phyloP scores from a whole-genome alignment of 2,113 vertebrate genomes.

The Syngnathus floridae region DNA sequence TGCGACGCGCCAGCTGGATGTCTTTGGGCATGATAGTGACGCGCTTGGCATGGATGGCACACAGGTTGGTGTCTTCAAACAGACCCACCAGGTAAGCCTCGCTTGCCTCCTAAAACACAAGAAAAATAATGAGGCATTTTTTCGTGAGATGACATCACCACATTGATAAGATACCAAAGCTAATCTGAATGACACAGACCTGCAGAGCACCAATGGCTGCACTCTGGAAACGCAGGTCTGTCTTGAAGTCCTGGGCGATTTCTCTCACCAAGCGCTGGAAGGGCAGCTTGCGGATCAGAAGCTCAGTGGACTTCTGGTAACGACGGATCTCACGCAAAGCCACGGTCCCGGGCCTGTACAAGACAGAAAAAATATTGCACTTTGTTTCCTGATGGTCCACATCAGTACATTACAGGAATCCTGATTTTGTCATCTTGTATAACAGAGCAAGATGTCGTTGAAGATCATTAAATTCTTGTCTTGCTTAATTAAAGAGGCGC shows the following conservation, averaged over 20 bases:
- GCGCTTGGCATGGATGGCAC: conserved; percentile 74
- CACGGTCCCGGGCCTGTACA: conserved; percentile 68
- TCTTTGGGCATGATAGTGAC: conserved; percentile 81
- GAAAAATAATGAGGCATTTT: neutral
- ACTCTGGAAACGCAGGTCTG: conserved; percentile 73
- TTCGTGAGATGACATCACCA: neutral
- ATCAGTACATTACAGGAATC: neutral
- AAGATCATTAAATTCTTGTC: neutral
- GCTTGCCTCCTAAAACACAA: conserved; percentile 63
- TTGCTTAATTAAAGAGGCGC: neutral
- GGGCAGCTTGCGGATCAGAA: conserved; percentile 77
- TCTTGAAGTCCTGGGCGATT: conserved; percentile 79
- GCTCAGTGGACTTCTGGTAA: conserved; percentile 76
- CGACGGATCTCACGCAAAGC: conserved; percentile 76
- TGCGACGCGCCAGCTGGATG: conserved; percentile 78
- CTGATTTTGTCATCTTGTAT: no score
- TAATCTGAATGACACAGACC: conserved; percentile 29
- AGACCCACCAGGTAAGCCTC: conserved; percentile 74
- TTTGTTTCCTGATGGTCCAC: neutral
- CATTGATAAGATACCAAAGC: no score
- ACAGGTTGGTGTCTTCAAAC: conserved; percentile 76
- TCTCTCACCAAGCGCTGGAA: conserved; percentile 79
- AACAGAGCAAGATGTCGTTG: neutral
- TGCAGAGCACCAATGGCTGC: conserved; percentile 74
- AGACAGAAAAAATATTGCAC: neutral